Percentiles rank a stretch among this genome's conserved stretches.
Conservation (phyloP, 2,888 invertebrate genomes). For the Aspidapion aeneum region DNA sequence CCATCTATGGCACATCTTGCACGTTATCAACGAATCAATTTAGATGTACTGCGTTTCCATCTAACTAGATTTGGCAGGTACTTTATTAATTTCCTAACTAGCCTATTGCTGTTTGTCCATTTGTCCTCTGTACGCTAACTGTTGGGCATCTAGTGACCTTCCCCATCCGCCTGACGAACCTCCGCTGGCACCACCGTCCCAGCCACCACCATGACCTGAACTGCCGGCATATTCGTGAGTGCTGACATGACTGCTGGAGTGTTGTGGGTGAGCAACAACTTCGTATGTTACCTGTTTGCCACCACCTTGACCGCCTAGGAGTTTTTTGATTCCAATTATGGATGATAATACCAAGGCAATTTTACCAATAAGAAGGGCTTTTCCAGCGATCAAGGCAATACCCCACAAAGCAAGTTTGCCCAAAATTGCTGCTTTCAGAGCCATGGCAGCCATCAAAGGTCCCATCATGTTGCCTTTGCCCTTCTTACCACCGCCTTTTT, state of each 20-base stretch:
- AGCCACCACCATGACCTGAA: constrained; percentile 40
- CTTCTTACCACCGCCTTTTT: constrained; percentile 74
- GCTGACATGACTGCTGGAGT: constrained; percentile 64
- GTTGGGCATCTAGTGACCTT: constrained; percentile 70
- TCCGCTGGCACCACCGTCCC: constrained; percentile 56
- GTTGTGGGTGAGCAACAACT: constrained; percentile 82
- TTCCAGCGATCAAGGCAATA: constrained; percentile 82
- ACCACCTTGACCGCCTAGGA: constrained; percentile 65
- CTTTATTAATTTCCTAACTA: constrained; percentile 21
- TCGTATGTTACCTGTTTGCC: constrained; percentile 83
- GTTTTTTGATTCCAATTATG: constrained; percentile 80
- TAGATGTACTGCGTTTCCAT: background rate
- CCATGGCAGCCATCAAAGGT: constrained; percentile 70
- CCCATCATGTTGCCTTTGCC: constrained; percentile 77
- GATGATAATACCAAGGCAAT: constrained; percentile 79
- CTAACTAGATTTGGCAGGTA: constrained; percentile 43
- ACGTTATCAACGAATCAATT: background rate
- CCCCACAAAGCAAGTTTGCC: constrained; percentile 76
- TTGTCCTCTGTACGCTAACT: constrained; percentile 76
- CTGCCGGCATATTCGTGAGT: constrained; percentile 63
- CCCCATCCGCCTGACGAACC: constrained; percentile 70
- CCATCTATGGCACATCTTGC: background rate
- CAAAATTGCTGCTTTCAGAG: constrained; percentile 74
- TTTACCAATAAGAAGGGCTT: constrained; percentile 80
- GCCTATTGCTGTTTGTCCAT: constrained; percentile 17